A percentile compares a stretch with the other conserved stretches of the same genome.
These are phyloP conservation scores for Tenthredo distinguenda DNA, from an alignment of 2,888 invertebrate genomes.

Conservation along the genomic window DNA sequence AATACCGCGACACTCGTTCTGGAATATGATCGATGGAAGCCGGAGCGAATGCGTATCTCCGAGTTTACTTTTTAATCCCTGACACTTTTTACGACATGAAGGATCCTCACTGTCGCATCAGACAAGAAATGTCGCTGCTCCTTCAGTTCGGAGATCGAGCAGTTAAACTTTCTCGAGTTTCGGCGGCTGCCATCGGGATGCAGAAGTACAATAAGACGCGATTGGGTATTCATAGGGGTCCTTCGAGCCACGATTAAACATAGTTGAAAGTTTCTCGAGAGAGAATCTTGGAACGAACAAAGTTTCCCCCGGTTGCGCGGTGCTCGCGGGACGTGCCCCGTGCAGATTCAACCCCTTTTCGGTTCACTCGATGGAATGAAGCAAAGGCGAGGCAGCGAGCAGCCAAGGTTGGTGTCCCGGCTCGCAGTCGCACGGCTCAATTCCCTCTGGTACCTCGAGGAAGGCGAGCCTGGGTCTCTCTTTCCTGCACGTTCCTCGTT, in stretches of 20 bases:
- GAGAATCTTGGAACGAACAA: conserved; percentile 48
- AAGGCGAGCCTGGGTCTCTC: not conserved
- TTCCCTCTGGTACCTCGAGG: conserved; percentile 25
- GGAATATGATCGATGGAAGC: not conserved
- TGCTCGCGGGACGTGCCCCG: conserved; percentile 27
- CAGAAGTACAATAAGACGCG: conserved; percentile 48
- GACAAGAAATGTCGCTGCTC: not conserved
- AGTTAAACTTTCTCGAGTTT: conserved; percentile 34
- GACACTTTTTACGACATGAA: not conserved
- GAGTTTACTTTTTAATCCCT: not conserved
- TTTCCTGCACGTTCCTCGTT: conserved; percentile 34
- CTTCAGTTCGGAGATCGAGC: not conserved
- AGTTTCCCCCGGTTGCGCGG: conserved; percentile 35
- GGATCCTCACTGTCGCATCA: not conserved
- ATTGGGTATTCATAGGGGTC: conserved; percentile 51
- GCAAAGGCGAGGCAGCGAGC: not conserved
- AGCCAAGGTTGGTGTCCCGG: not conserved
- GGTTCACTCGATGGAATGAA: conserved; percentile 32
- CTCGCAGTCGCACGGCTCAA: conserved; percentile 34
- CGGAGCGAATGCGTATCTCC: not conserved
- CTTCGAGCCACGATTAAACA: conserved; percentile 48
- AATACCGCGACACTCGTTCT: not conserved
- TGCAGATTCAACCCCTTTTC: conserved; percentile 35
- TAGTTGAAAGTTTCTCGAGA: conserved; percentile 43
- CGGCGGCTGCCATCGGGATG: not conserved